These are phyloP conservation scores for Exephanes ischioxanthus DNA, from an alignment of 2,888 invertebrate species.

Conservation along the genomic window DNA sequence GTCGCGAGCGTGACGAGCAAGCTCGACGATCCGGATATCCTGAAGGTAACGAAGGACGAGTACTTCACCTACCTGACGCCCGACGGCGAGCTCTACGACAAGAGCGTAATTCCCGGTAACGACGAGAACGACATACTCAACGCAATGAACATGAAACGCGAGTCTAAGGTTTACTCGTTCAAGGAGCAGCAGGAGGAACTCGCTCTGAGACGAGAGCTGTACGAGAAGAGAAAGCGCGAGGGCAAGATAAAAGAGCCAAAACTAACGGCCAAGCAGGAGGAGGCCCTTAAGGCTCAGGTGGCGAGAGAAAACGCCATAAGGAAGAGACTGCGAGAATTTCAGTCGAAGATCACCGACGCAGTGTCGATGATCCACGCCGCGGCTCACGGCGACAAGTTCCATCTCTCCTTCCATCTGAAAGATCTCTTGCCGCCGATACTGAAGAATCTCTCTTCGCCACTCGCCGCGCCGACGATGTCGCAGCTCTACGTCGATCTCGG, in stretches of 20 bases:
- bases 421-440: conserved; percentile 87
- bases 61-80: conserved; percentile 94
- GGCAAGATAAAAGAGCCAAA: conserved; percentile 91
- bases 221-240: conserved; percentile 93
- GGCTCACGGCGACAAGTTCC: conserved; percentile 85
- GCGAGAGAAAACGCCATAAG: conserved; percentile 94
- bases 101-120: conserved; percentile 90
- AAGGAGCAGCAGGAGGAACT: conserved; percentile 98
- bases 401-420: conserved; percentile 87
- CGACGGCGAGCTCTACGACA: conserved; percentile 96
- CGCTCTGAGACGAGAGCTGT: conserved; percentile 95
- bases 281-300: conserved; percentile 94
- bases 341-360: conserved; percentile 79
- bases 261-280: conserved; percentile 95
- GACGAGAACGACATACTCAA: conserved; percentile 85
- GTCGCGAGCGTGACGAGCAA: conserved; percentile 87
- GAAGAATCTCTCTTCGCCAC: conserved; percentile 90
- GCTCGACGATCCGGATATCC: conserved; percentile 89
- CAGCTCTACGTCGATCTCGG: conserved; percentile 88
- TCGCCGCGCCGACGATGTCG: conserved; percentile 90
- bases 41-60: conserved; percentile 91
- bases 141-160: conserved; percentile 94
- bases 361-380: conserved; percentile 86
- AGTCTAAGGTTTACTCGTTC: conserved; percentile 98
- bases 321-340: conserved; percentile 87